Base-by-base conservation (phyloP, 2,888 invertebrate genomes). In the Allolobophora icterica region DNA sequence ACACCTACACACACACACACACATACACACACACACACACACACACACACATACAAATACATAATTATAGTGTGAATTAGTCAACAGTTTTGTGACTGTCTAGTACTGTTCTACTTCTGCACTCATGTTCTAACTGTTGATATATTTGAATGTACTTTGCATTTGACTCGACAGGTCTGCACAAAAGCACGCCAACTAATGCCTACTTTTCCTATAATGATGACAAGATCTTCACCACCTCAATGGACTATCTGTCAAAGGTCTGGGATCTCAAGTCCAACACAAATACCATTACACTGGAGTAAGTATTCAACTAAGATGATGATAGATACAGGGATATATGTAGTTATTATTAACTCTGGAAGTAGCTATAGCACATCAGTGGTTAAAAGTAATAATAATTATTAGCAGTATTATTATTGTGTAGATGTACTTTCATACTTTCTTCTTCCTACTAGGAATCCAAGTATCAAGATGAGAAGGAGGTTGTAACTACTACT, bases 221-320 rank as follows among this genome's bases (percentile, higher is more conserved):
- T 93, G 94, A 94, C 91, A 93, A 95, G 92, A 93, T 95, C 15
- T 93, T 95, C 45, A 94, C 95, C 35, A 95, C 95, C n/a, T 95
- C 95, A 11, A 95, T 95, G 94, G 95, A 95, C 92, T 94, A 93
- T 92, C 93, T 94, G 13, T 93, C 94, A 33, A 94, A 94, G 92
- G 94, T 95, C 92, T 95, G 93, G 92, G 95, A 95, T 92, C 93
- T 95, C 13, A 93, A 93, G 89, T 92, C 94, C 13, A 92, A 92
- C 84, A 94, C 93, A 84, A 94, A 92, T 21, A 95, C 95, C 17
- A 93, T 95, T n/a, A 93, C 93, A 45, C 92, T 95, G 33, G 93
- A 93, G 95, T 95, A 93, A 92, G 91, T 90, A 30, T 84, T 84
- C 35, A 84, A 84, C 84, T n/a, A 35, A 6, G 5, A n/a, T 30